Conservation (phyloP, 2,888 invertebrate genomes). For the Idaea biselata region DNA sequence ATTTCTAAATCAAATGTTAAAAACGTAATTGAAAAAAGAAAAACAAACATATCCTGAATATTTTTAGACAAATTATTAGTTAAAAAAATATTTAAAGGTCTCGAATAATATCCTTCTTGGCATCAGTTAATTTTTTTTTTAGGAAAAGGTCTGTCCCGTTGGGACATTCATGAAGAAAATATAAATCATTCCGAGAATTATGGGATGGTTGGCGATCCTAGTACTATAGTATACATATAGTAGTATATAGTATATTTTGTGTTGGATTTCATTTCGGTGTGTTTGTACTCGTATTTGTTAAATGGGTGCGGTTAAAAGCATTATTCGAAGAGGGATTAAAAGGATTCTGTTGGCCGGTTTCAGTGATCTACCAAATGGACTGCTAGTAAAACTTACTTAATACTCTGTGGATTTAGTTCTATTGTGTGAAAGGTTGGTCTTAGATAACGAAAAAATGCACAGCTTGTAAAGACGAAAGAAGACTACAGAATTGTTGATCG, state of each 20-base stretch:
- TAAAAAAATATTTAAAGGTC: too few species aligned
- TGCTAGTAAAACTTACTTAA: background rate
- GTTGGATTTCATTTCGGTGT: background rate
- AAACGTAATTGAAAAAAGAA: too few species aligned
- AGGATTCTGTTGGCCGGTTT: background rate
- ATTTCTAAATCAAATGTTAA: too few species aligned
- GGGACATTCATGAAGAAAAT: background rate
- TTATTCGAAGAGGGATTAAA: background rate
- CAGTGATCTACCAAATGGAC: background rate
- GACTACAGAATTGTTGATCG: too few species aligned
- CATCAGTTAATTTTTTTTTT: background rate
- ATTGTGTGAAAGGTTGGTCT: background rate
- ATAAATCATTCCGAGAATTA: background rate
- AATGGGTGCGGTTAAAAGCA: constrained; percentile 1
- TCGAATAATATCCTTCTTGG: background rate
- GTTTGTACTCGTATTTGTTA: background rate
- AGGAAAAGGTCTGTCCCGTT: background rate
- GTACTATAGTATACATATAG: background rate
- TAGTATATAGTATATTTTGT: background rate
- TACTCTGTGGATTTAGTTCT: background rate
- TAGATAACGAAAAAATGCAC: background rate
- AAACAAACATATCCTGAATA: too few species aligned
- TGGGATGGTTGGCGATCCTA: background rate
- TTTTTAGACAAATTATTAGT: too few species aligned
- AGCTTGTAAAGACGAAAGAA: too few species aligned